Conservation (phyloP, 2,113 vertebrate species). For the Pogona vitticeps region DNA sequence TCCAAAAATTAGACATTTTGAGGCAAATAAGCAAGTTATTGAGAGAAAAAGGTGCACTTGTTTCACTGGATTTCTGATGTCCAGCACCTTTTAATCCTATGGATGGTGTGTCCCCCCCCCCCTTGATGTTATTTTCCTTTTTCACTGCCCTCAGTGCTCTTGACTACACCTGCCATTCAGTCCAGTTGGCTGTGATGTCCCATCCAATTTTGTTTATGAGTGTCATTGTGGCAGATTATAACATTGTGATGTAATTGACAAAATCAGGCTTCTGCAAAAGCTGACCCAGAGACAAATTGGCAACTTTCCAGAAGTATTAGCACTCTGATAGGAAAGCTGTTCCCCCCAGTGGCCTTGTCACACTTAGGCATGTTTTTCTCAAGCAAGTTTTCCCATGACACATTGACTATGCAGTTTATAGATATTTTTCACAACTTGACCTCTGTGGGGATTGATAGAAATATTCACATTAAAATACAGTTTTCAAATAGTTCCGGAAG, state of each 20-base stretch:
- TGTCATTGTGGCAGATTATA: background rate
- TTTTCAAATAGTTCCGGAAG: background rate
- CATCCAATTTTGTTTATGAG: background rate
- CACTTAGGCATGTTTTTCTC: background rate
- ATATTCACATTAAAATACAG: background rate
- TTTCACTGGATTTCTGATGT: background rate
- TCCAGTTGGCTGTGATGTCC: background rate
- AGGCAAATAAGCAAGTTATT: background rate
- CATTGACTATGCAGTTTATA: background rate
- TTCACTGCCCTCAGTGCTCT: background rate
- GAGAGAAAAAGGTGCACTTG: background rate
- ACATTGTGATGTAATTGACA: background rate
- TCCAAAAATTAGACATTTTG: background rate
- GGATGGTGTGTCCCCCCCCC: background rate
- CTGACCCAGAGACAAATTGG: background rate
- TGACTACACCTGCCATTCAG: background rate
- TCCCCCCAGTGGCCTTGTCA: background rate
- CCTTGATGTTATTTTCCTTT: background rate
- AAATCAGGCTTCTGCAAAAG: background rate
- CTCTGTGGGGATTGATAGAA: background rate
- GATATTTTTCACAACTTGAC: background rate
- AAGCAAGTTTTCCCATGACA: background rate
- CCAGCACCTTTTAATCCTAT: background rate
- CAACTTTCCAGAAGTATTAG: background rate
- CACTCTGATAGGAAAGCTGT: background rate